Evolutionary conservation across 2,888 invertebrate species (phyloP).

Genomic region (Marasmarcha lunaedactyla): DNA sequence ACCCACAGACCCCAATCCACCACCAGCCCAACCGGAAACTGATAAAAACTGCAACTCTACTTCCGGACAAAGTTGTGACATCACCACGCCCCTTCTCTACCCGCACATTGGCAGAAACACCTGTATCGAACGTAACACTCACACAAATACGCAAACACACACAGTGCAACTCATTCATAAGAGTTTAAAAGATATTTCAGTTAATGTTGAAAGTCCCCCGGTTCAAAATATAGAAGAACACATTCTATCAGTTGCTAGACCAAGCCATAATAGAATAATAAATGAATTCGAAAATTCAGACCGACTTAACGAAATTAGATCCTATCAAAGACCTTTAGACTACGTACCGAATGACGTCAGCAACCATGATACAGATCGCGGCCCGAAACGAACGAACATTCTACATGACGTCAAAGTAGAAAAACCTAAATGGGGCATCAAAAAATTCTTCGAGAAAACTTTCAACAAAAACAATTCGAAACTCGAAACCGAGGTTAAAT

Average conservation of each 20-base stretch:
- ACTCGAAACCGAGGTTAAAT: conserved; percentile 69
- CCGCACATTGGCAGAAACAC: conserved; percentile 86
- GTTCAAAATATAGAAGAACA: conserved; percentile 32
- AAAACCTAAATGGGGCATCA: conserved; percentile 51
- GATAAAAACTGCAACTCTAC: conserved; percentile 54
- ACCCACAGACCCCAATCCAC: conserved; percentile 18
- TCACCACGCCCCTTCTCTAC: conserved; percentile 64
- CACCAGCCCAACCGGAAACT: conserved; percentile 24
- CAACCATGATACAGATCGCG: conserved; percentile 31
- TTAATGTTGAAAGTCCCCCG: conserved; percentile 20
- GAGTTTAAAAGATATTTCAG: conserved; percentile 69
- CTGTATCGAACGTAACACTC: conserved; percentile 81
- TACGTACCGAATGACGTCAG: conserved; percentile 82
- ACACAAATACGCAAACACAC: conserved; percentile 70
- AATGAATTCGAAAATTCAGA: conserved; percentile 33
- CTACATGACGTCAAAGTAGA: conserved; percentile 42
- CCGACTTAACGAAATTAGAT: conserved; percentile 39
- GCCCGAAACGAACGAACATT: conserved; percentile 54
- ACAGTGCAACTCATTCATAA: conserved; percentile 72
- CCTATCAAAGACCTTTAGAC: conserved; percentile 61
- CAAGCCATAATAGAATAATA: conserved; percentile 22
- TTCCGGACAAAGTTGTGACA: conserved; percentile 30
- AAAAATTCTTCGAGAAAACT: conserved; percentile 49
- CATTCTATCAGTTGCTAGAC: conserved; percentile 46
- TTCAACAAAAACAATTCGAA: conserved; percentile 33